A percentile compares a stretch with the other conserved stretches of the same genome.
Conservation (phyloP, 2,113 vertebrate genomes). For the Setophaga coronata region DNA sequence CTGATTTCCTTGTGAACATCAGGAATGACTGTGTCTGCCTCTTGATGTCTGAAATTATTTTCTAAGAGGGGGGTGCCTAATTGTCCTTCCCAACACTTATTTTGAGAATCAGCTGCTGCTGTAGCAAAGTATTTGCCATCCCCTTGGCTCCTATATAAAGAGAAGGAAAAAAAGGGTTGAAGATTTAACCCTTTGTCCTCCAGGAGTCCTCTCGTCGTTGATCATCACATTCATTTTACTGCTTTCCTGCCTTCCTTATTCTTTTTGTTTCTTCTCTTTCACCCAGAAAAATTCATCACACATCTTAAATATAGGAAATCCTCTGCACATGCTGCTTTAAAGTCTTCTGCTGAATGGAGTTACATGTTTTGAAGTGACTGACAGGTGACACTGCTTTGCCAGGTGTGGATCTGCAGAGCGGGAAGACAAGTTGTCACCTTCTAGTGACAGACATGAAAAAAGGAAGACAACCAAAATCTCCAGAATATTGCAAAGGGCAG, state of each 20-base stretch:
- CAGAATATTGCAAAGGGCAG: background rate
- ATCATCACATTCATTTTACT: background rate
- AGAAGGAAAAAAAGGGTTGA: background rate
- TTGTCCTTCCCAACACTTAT: background rate
- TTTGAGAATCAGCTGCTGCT: slow-evolving; percentile 22
- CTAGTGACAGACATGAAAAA: background rate
- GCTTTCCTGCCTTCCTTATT: background rate
- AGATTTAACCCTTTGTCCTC: background rate
- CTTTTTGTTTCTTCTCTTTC: background rate
- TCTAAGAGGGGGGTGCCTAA: background rate
- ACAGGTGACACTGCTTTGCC: background rate
- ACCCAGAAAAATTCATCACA: background rate
- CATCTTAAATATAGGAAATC: background rate
- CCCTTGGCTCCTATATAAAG: background rate
- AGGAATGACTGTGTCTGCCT: accelerated
- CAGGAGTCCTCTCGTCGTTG: background rate
- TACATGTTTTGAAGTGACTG: background rate
- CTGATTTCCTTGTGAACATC: background rate
- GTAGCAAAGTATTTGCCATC: background rate
- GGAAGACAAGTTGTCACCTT: background rate
- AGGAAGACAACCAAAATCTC: background rate
- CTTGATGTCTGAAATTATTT: slow-evolving; percentile 11
- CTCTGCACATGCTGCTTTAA: background rate
- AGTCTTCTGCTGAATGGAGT: background rate
- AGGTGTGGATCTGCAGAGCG: background rate